Conservation (phyloP, 1,140 invertebrate genomes). For the Hylyphantes graminicola region DNA sequence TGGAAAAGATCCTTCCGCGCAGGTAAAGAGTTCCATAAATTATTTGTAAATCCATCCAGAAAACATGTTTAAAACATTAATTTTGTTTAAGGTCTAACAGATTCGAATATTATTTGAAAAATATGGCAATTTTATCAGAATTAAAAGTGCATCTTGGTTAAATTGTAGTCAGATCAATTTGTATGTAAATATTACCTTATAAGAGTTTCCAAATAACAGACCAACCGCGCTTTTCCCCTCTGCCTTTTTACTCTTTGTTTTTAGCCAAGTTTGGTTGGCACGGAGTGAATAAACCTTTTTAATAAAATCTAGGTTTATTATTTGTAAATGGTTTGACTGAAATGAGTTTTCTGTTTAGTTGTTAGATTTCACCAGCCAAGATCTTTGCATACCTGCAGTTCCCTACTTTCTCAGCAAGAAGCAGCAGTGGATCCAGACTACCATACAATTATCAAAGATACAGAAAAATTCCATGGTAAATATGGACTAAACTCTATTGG, state of each 20-base stretch:
- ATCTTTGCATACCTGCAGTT: slow-evolving; percentile 24
- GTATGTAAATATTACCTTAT: no score
- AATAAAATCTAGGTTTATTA: not conserved
- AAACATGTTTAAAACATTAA: no score
- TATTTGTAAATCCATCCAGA: no score
- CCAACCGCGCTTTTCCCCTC: no score
- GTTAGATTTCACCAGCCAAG: not conserved
- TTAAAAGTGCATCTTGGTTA: no score
- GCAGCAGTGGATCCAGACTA: slow-evolving; percentile 62
- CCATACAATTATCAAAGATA: slow-evolving; percentile 66
- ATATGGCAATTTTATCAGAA: no score
- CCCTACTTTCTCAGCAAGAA: slow-evolving; percentile 33
- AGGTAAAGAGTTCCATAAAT: no score
- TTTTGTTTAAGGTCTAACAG: no score
- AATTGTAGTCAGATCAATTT: no score
- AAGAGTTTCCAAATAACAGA: no score
- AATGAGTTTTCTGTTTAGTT: slow-evolving; percentile 7
- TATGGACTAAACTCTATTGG: slow-evolving; percentile 14
- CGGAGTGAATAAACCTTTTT: not conserved
- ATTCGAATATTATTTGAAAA: no score
- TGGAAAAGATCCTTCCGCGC: no score
- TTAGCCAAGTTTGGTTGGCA: not conserved
- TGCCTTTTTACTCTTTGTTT: not conserved
- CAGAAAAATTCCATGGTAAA: slow-evolving; percentile 65
- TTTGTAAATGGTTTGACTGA: not conserved